phyloP scores from a whole-genome alignment of 2,888 invertebrate genomes.

The Nineta flava region DNA sequence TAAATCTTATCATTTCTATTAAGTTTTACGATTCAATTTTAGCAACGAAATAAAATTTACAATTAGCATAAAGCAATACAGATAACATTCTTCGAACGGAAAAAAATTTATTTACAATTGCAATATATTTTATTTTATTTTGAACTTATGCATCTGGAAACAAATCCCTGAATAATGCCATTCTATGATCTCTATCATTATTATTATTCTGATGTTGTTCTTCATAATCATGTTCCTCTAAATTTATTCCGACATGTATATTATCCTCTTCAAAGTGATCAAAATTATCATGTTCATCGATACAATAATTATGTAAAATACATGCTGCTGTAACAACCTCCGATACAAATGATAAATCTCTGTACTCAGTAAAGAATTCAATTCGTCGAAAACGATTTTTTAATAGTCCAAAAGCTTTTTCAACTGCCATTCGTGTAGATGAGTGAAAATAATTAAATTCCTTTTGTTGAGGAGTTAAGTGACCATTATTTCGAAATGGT shows the following conservation, averaged over 20 bases:
- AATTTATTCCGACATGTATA: not conserved
- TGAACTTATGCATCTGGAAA: slow-evolving; percentile 3
- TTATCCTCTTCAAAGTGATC: slow-evolving; percentile 6
- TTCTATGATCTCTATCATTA: slow-evolving; percentile 5
- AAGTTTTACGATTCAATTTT: not conserved
- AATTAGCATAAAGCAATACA: too few relatives aligned
- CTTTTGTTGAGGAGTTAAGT: slow-evolving; percentile 8
- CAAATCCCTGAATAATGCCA: slow-evolving; percentile 7
- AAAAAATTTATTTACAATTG: too few relatives aligned
- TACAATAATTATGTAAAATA: slow-evolving; percentile 10
- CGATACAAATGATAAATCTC: slow-evolving; percentile 10
- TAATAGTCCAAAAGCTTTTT: slow-evolving; percentile 9
- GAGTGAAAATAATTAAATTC: slow-evolving; percentile 11
- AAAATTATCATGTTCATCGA: slow-evolving; percentile 9
- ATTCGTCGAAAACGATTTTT: slow-evolving; percentile 11
- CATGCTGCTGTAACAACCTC: slow-evolving; percentile 9
- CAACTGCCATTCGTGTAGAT: slow-evolving; percentile 10
- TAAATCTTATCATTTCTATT: not conserved
- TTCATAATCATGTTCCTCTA: not conserved
- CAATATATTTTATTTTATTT: too few relatives aligned
- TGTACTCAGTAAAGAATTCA: slow-evolving; percentile 10
- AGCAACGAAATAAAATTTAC: too few relatives aligned
- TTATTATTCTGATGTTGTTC: not conserved
- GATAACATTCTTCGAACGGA: too few relatives aligned
- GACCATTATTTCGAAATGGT: slow-evolving; percentile 11